phyloP scores from a whole-genome alignment of 2,888 invertebrate species.

The Liopterus haemorrhoidalis region DNA sequence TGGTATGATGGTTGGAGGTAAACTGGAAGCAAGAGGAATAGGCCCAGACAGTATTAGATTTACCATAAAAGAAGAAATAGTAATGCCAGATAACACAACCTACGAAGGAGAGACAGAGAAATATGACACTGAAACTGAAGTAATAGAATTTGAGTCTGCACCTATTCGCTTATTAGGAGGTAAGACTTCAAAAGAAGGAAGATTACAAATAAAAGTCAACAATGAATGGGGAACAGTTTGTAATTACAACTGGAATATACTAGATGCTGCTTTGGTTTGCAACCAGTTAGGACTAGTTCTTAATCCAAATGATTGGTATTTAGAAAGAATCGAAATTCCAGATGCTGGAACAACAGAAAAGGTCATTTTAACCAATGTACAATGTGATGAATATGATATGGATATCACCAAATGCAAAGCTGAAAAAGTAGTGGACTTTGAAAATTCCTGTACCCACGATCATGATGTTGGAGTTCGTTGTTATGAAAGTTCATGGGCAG shows the following conservation, averaged over 20 bases:
- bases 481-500: constrained; percentile 91
- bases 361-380: constrained; percentile 77
- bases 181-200: constrained; percentile 73
- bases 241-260: constrained; percentile 90
- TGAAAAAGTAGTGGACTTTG: constrained; percentile 71
- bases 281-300: constrained; percentile 89
- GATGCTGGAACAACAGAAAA: constrained; percentile 69
- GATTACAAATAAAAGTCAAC: constrained; percentile 76
- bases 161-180: constrained; percentile 80
- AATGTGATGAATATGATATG: constrained; percentile 83
- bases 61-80: constrained; percentile 70
- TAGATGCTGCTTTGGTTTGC: constrained; percentile 88
- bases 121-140: constrained; percentile 51
- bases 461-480: constrained; percentile 85
- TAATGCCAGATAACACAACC: constrained; percentile 60
- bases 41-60: constrained; percentile 73
- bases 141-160: constrained; percentile 57
- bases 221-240: constrained; percentile 97
- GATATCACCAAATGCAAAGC: constrained; percentile 84
- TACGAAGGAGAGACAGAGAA: constrained; percentile 54
- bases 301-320: constrained; percentile 86
- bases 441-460: constrained; percentile 81
- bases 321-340: constrained; percentile 78
- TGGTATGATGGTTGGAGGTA: constrained; percentile 94
- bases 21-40: constrained; percentile 74